Evolutionary conservation across 2,888 invertebrate genomes (phyloP), one percentile per base, ranked within the genome.

Genomic region (Poecilobothrus nobilitatus): DNA sequence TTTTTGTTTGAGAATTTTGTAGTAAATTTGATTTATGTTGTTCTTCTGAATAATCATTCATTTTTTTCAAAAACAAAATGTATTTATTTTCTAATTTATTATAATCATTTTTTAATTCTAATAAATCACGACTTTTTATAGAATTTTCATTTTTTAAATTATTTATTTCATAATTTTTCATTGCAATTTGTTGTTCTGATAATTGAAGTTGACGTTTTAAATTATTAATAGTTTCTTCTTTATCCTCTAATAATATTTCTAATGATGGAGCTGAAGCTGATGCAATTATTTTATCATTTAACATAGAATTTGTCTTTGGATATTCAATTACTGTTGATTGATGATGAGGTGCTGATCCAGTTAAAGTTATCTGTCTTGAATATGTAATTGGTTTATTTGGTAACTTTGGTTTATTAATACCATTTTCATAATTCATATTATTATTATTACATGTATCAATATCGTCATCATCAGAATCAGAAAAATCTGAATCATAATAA

Each of bases 401-500:
- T 61, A 6, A n/a, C 2, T 53, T n/a, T 53, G 27, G 5, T 27
- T 27, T 27, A 5, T n/a, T n/a, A n/a, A n/a, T 27, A 27, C 27
- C 5, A 4, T 5, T 27, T 27, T 27, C 27, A 27, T 27, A 27
- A 27, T 27, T 27, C 27, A 27, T 27, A 4, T 27, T 27, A 27
- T 27, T 27, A 5, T 5, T 3, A 53, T 18, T 53, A 18, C 20
- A 21, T 63, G 21, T 2, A 21, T 22, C 27, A 63, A 8, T 27
- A 22, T 63, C 12, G 22, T 63, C 63, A 63, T 22, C 22, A 22
- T 12, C 22, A 27, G 9, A 7, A 27, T 63, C 63, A 63, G 27
- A 27, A 27, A 63, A 63, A 63, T 63, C 63, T 12, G 63, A 63
- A 63, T 63, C 63, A 27, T 63, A 21, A 22, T 27, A 63, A 15